Percentiles rank a stretch among this genome's conserved stretches.
phyloP scores from a whole-genome alignment of 2,888 invertebrate species.

The Acanthopleura granulata region DNA sequence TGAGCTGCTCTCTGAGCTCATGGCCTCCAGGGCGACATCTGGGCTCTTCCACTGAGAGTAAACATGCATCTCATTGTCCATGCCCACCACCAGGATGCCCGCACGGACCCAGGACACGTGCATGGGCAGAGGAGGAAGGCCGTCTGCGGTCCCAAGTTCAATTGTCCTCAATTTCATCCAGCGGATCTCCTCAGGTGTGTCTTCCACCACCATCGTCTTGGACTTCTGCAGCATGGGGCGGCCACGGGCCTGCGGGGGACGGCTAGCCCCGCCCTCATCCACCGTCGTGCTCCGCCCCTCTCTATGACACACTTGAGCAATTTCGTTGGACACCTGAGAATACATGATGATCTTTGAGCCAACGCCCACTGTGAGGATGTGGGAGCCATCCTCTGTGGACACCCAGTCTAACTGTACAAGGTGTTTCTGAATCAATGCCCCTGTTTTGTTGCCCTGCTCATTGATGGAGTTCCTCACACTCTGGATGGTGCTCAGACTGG shows the following conservation, averaged over 20 bases:
- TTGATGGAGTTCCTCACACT: conserved; percentile 46
- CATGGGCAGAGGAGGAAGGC: conserved; percentile 96
- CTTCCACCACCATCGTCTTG: conserved; percentile 89
- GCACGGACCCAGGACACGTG: conserved; percentile 99
- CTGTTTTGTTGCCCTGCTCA: conserved; percentile 44
- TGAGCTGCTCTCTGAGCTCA: conserved; percentile 8
- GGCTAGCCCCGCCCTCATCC: background rate
- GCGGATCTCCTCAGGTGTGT: conserved; percentile 90
- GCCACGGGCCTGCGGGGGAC: conserved; percentile 21
- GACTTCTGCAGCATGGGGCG: conserved; percentile 83
- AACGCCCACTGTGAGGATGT: conserved; percentile 95
- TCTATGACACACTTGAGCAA: conserved; percentile 86
- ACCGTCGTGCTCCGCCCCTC: conserved; percentile 7
- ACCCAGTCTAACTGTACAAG: conserved; percentile 98
- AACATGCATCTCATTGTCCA: conserved; percentile 99
- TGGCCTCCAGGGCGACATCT: conserved; percentile 23
- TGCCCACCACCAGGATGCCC: conserved; percentile 96
- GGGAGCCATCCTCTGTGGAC: conserved; percentile 98
- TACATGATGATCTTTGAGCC: conserved; percentile 84
- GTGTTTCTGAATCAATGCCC: conserved; percentile 59
- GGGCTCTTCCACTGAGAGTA: conserved; percentile 90
- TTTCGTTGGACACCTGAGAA: conserved; percentile 89
- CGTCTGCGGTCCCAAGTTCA: conserved; percentile 92
- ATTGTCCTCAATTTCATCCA: conserved; percentile 97
- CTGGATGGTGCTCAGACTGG: conserved; percentile 64